phyloP scores from a whole-genome alignment of 2,888 invertebrate species.

The Phanerotoma sp. region DNA sequence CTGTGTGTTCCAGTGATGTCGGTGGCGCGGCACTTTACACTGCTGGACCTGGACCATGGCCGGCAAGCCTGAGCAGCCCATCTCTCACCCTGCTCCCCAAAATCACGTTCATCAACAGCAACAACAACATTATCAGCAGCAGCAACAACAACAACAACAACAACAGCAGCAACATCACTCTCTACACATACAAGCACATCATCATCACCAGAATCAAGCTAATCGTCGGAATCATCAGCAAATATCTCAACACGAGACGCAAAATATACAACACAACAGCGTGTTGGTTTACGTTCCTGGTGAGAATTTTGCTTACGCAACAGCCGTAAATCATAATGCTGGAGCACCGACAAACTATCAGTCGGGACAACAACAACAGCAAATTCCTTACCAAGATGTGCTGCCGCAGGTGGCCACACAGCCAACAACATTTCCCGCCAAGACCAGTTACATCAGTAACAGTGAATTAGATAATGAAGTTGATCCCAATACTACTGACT shows the following conservation, averaged over 20 bases:
- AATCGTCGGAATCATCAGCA: constrained; percentile 28
- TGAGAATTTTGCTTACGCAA: constrained; percentile 61
- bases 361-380: constrained; percentile 28
- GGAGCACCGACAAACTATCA: constrained; percentile 11
- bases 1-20: constrained; percentile 68
- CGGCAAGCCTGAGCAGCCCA: constrained; percentile 74
- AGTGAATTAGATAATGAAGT: constrained; percentile 15
- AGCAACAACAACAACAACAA: constrained; percentile 38
- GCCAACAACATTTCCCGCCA: constrained; percentile 41
- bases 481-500: constrained; percentile 7
- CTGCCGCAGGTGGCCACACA: constrained; percentile 37
- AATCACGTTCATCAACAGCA: constrained; percentile 39
- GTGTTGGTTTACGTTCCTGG: constrained; percentile 64
- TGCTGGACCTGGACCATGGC: constrained; percentile 66
- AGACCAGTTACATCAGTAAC: constrained; percentile 29
- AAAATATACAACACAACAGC: constrained; percentile 57
- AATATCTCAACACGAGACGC: constrained; percentile 15
- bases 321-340: constrained; percentile 13
- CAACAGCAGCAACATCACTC: constrained; percentile 36
- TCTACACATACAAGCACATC: constrained; percentile 33
- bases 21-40: constrained; percentile 56
- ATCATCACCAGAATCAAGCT: constrained; percentile 35
- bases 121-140: constrained; percentile 39
- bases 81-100: constrained; percentile 57
- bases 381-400: constrained; percentile 38